Percentiles rank a stretch among this genome's conserved stretches.
Evolutionary conservation across 2,113 vertebrate species (phyloP).

Genomic region (Sialia sialis): DNA sequence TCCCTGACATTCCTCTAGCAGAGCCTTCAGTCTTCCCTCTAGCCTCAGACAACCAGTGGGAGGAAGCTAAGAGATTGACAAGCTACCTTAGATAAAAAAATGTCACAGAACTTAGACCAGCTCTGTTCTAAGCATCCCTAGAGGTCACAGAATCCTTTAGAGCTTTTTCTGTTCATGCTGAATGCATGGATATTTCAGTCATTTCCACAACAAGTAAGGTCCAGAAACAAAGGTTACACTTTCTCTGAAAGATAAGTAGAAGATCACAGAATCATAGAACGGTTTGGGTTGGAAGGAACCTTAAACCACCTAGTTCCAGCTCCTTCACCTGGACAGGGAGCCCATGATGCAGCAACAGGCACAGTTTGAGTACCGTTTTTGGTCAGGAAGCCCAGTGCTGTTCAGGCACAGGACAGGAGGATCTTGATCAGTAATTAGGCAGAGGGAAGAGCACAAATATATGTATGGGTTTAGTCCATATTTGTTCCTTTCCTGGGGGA

Average conservation of each 20-base stretch:
- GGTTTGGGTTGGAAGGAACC: background rate
- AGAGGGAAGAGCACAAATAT: background rate
- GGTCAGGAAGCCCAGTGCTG: background rate
- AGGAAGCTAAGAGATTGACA: background rate
- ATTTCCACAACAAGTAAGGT: background rate
- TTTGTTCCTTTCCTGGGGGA: background rate
- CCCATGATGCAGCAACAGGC: background rate
- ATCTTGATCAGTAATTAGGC: background rate
- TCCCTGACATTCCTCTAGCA: background rate
- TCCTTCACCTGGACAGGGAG: background rate
- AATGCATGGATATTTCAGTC: background rate
- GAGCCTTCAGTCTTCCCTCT: background rate
- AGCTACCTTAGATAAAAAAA: background rate
- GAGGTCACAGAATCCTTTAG: background rate
- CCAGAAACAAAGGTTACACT: background rate
- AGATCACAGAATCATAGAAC: background rate
- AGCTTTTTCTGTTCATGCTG: background rate
- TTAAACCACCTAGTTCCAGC: background rate
- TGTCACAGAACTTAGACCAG: background rate
- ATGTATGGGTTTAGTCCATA: background rate
- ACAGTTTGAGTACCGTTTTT: background rate
- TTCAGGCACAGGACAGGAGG: background rate
- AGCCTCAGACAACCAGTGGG: background rate
- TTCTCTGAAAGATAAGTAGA: background rate
- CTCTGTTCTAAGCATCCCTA: background rate